phyloP scores from a whole-genome alignment of 2,888 invertebrate genomes.

The Silvanus unidentatus region DNA sequence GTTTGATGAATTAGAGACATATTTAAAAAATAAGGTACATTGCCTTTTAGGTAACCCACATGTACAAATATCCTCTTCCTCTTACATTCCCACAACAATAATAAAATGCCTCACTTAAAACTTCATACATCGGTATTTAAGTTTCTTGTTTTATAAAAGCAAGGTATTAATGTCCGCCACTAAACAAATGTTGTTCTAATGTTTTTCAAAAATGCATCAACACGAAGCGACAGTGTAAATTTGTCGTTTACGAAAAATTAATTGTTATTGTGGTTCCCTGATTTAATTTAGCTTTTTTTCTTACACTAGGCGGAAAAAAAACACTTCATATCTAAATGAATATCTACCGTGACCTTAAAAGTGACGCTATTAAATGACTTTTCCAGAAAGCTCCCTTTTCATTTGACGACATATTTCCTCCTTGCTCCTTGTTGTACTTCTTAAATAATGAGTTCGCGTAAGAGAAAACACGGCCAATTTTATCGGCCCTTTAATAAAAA shows the following conservation, averaged over 20 bases:
- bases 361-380: constrained; percentile 28
- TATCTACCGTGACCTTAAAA: constrained; percentile 33
- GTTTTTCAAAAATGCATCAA: constrained; percentile 16
- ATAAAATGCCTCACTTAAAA: too few relatives aligned
- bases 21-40: too few relatives aligned
- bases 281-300: constrained; percentile 19
- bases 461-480: constrained; percentile 23
- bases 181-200: neutral
- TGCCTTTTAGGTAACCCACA: too few relatives aligned
- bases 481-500: too few relatives aligned
- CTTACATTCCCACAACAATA: too few relatives aligned
- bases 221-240: constrained; percentile 16
- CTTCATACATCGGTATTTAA: too few relatives aligned
- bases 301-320: constrained; percentile 7
- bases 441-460: too few relatives aligned
- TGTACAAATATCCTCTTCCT: too few relatives aligned
- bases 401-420: constrained; percentile 20
- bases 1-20: too few relatives aligned
- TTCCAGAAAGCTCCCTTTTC: constrained; percentile 19
- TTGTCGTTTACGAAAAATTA: constrained; percentile 21
- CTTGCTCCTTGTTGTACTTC: too few relatives aligned
- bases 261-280: constrained; percentile 20
- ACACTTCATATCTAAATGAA: constrained; percentile 31
- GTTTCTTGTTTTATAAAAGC: neutral
- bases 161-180: neutral